Percentiles rank a stretch among this genome's conserved stretches.
These are phyloP conservation scores for Platichthys stellatus DNA, from an alignment of 2,113 vertebrate species.

Conservation along the genomic window DNA sequence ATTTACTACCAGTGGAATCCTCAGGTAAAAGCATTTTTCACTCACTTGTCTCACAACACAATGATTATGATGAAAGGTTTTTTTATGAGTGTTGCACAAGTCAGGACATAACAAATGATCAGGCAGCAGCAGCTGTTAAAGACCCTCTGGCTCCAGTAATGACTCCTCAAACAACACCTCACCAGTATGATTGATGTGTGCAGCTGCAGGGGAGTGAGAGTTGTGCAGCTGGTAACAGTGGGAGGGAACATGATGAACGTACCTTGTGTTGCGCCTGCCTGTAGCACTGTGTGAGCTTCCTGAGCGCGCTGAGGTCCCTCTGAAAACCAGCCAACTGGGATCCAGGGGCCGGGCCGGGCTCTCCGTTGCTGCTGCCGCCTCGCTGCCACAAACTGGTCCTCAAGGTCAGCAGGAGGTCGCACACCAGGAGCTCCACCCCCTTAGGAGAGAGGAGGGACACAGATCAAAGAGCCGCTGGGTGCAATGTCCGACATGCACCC, in stretches of 20 bases:
- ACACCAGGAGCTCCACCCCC: slow-evolving; percentile 93
- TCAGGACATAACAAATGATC: slow-evolving; percentile 29
- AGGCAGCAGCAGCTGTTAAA: slow-evolving; percentile 20
- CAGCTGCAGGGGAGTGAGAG: not conserved
- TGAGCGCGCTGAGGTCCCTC: slow-evolving; percentile 92
- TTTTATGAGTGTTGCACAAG: not conserved
- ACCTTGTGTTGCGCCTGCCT: slow-evolving; percentile 95
- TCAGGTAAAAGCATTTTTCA: not conserved
- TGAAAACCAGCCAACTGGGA: slow-evolving; percentile 94
- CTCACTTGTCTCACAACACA: not conserved
- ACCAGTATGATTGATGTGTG: slow-evolving; percentile 8
- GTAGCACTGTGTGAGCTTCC: slow-evolving; percentile 91
- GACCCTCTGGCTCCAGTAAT: slow-evolving; percentile 12
- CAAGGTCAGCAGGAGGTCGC: slow-evolving; percentile 92
- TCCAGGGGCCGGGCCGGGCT: slow-evolving; percentile 88
- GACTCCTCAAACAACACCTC: not conserved
- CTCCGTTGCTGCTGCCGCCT: slow-evolving; percentile 86
- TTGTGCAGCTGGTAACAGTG: slow-evolving; percentile 1
- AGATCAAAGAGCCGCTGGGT: not conserved
- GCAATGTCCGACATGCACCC: not conserved
- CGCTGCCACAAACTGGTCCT: slow-evolving; percentile 95
- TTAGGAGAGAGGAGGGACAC: slow-evolving; percentile 51
- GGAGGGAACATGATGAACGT: slow-evolving; percentile 7
- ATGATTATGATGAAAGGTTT: not conserved
- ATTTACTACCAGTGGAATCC: not conserved